A percentile compares a stretch with the other conserved stretches of the same genome.
These are phyloP conservation scores for Epinephelus lanceolatus DNA, from an alignment of 2,113 vertebrate genomes.

Conservation along the genomic window DNA sequence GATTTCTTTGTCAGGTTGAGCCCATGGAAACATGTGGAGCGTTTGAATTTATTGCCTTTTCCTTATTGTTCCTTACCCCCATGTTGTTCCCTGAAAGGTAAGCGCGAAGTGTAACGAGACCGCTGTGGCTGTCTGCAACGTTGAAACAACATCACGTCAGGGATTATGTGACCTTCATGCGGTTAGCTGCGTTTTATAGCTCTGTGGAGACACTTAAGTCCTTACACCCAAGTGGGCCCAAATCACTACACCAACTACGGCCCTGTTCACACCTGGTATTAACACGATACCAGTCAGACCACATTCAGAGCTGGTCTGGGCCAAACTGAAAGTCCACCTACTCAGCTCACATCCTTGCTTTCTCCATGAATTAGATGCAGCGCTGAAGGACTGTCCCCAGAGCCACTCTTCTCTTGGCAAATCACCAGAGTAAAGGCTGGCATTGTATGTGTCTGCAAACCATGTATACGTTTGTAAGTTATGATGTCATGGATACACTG, in stretches of 20 bases:
- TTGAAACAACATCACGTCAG: conserved; percentile 46
- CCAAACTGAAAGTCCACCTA: no score
- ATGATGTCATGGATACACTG: no score
- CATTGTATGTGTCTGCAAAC: no score
- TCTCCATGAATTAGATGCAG: no score
- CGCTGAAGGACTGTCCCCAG: no score
- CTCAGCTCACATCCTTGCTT: no score
- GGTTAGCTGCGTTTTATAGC: conserved; percentile 31
- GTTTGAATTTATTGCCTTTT: conserved; percentile 57
- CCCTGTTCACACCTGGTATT: no score
- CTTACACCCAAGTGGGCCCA: conserved; percentile 13
- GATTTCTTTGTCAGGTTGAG: conserved; percentile 67
- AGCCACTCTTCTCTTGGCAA: no score
- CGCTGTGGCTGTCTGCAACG: conserved; percentile 20
- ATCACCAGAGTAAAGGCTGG: no score
- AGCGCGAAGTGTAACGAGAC: conserved; percentile 43
- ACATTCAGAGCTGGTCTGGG: no score
- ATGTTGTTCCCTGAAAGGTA: conserved; percentile 45
- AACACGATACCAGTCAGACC: no score
- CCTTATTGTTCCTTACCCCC: conserved; percentile 51
- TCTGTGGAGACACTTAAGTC: conserved; percentile 30
- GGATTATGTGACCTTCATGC: conserved; percentile 39
- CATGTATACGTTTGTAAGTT: no score
- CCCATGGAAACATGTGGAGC: conserved; percentile 43
- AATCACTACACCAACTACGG: conserved; percentile 1